Conservation (phyloP, 2,888 invertebrate genomes). For the Lydus trimaculatus region DNA sequence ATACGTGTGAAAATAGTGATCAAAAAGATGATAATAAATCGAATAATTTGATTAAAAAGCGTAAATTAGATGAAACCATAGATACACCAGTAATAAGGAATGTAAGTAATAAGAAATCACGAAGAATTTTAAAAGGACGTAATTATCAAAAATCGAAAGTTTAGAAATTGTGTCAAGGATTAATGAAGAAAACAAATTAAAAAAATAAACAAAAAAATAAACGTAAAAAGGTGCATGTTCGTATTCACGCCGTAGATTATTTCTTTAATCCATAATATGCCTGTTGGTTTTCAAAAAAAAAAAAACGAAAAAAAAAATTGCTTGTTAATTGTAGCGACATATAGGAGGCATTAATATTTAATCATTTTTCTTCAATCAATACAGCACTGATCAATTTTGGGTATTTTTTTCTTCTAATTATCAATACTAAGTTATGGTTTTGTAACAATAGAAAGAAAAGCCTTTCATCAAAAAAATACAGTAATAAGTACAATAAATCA, state of each 20-base stretch:
- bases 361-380: conserved; percentile 41
- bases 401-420: no score
- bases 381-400: conserved; percentile 20
- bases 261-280: conserved; percentile 7
- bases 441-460: neutral
- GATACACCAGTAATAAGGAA: conserved; percentile 45
- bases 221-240: neutral
- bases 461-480: conserved; percentile 43
- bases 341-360: conserved; percentile 43
- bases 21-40: conserved; percentile 17
- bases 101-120: conserved; percentile 45
- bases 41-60: conserved; percentile 40
- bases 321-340: conserved; percentile 52
- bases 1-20: conserved; percentile 17
- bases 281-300: conserved; percentile 35
- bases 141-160: conserved; percentile 35
- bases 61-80: conserved; percentile 49
- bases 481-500: conserved; percentile 56
- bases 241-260: conserved; percentile 4
- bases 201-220: neutral
- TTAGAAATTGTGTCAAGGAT: conserved; percentile 12
- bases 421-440: no score
- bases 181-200: neutral
- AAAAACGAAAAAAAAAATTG: no score
- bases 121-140: conserved; percentile 46